Base-by-base conservation (phyloP, 2,888 invertebrate species). In the Apamea sordens region DNA sequence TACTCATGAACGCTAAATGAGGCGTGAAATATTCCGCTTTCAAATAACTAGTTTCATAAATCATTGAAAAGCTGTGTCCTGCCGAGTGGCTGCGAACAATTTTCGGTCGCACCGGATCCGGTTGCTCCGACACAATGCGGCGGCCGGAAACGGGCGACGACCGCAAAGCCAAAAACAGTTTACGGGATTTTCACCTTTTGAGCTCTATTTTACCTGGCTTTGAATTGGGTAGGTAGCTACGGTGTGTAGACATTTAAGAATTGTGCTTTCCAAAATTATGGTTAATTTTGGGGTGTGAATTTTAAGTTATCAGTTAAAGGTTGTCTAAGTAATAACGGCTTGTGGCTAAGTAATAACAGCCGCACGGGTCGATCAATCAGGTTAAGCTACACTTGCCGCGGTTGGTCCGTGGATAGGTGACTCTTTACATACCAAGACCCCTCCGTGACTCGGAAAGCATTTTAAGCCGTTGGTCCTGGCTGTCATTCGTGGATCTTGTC, bases 121-220 rank as follows among this genome's bases (percentile, higher is more conserved):
- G 86, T 61, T 41, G 53, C 61, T 59, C 44, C n/a, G 13, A 36
- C 69, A 84, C 86, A 84, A 86, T 82, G 47, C 36, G 65, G 64
- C 18, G 61, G n/a, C 83, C 85, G 86, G 79, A 85, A 86, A 61
- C 86, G 63, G 65, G 74, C 11, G 24, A 50, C 67, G 44, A 28
- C 64, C 44, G 59, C 63, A 67, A 76, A 71, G 32, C 36, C 67
- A 13, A 64, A 64, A 70, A 71, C 28, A 71, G 83, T 67, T 77
- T 53, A 56, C n/a, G 61, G 63, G 4, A 63, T 28, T n/a, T 75
- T 61, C 18, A n/a, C n/a, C 63, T 78, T 85, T 83, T 64, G 67
- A 64, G 0, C 15, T 61, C 13, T 28, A 36, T 61, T 81, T 75
- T 61, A 50, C 59, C 21, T 69, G 44, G 18, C 24, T 61, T 63